Evolutionary conservation across 2,888 invertebrate species (phyloP).

Genomic region (Lymantria monacha): DNA sequence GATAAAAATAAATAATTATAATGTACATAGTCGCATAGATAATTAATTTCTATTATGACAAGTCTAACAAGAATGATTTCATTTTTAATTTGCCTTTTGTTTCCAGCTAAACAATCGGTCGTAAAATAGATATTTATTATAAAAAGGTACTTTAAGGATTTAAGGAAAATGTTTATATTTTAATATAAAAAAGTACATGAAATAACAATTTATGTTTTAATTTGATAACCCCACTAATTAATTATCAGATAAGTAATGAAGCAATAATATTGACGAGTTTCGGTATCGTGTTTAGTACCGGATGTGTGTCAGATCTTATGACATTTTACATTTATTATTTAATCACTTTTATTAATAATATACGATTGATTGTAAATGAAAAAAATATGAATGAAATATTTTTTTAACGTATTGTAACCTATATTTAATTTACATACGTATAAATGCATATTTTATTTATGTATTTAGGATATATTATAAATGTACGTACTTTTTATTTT

Average conservation of each 20-base stretch:
- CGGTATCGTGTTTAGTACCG: not conserved
- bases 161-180: not conserved
- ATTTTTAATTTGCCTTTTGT: conserved; percentile 10
- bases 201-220: too few relatives aligned
- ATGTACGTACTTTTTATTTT: too few relatives aligned
- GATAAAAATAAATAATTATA: conserved; percentile 30
- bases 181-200: too few relatives aligned
- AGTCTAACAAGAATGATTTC: conserved; percentile 6
- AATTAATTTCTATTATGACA: conserved; percentile 8
- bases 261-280: conserved; percentile 2
- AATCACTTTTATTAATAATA: too few relatives aligned
- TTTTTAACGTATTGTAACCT: too few relatives aligned
- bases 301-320: too few relatives aligned
- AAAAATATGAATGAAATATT: too few relatives aligned
- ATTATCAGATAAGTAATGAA: conserved; percentile 12
- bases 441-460: too few relatives aligned
- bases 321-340: too few relatives aligned
- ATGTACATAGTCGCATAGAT: conserved; percentile 8
- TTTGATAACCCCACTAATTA: not conserved
- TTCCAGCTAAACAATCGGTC: conserved; percentile 7
- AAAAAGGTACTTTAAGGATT: conserved; percentile 8
- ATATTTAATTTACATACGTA: too few relatives aligned
- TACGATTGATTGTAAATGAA: too few relatives aligned
- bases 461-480: too few relatives aligned
- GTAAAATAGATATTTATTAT: conserved; percentile 7